These are phyloP conservation scores for Xestia rhomboidea DNA, from an alignment of 2,888 invertebrate genomes.

Conservation along the genomic window DNA sequence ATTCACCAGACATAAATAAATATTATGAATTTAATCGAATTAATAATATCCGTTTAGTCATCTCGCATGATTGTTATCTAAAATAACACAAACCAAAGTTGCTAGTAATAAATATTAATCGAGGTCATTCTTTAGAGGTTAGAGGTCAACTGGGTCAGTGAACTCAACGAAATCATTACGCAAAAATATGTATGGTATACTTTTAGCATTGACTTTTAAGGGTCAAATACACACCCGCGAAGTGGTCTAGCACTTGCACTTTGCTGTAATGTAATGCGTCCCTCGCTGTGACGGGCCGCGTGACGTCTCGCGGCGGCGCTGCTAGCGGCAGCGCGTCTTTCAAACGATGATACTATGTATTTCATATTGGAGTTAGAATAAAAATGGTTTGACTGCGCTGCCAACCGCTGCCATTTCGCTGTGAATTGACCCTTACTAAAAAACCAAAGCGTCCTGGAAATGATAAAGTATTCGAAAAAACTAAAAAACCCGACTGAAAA, in stretches of 20 bases:
- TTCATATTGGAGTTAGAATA: too few species aligned
- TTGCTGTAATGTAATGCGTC: too few species aligned
- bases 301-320: too few species aligned
- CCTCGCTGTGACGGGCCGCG: too few species aligned
- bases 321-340: too few species aligned
- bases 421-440: not conserved
- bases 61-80: not conserved
- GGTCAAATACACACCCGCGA: too few species aligned
- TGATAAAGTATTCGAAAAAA: too few species aligned
- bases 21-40: not conserved
- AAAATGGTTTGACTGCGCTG: too few species aligned
- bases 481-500: too few species aligned
- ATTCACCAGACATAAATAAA: not conserved
- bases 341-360: too few species aligned
- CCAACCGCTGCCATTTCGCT: too few species aligned
- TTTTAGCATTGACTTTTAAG: not conserved
- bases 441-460: not conserved
- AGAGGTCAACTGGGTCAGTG: conserved; percentile 23
- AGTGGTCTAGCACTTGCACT: too few species aligned
- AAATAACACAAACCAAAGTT: not conserved
- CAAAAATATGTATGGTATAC: not conserved
- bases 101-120: conserved; percentile 5
- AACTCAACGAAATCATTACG: conserved; percentile 6
- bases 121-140: conserved; percentile 1
- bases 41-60: not conserved